phyloP scores from a whole-genome alignment of 2,888 invertebrate genomes.

The Pherbina coryleti region DNA sequence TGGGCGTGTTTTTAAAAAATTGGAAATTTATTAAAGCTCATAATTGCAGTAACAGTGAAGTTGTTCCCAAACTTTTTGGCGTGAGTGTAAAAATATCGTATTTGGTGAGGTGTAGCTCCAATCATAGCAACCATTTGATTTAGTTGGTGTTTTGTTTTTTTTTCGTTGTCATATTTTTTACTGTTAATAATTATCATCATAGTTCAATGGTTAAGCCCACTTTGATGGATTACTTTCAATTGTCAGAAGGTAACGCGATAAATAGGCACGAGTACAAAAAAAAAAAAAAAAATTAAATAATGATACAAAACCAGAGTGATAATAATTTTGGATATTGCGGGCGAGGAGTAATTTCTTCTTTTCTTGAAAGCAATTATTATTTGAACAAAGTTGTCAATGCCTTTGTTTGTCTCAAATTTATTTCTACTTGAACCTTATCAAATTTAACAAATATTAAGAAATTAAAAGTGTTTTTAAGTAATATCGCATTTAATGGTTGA shows the following conservation, averaged over 20 bases:
- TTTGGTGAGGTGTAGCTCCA: no score
- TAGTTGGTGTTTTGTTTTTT: not conserved
- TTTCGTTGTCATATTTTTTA: not conserved
- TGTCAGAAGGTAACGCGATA: slow-evolving; percentile 15
- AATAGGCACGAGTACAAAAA: not conserved
- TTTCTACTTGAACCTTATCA: slow-evolving; percentile 35
- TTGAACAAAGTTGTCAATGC: not conserved
- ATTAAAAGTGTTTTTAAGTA: slow-evolving; percentile 58
- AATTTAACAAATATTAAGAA: slow-evolving; percentile 43
- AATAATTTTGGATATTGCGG: slow-evolving; percentile 33
- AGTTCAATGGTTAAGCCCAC: slow-evolving; percentile 28
- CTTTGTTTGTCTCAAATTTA: no score
- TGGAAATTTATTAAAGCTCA: no score
- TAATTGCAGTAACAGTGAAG: no score
- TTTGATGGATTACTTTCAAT: slow-evolving; percentile 41
- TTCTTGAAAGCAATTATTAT: no score
- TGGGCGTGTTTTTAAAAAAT: no score
- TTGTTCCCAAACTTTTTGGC: no score
- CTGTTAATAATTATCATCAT: not conserved
- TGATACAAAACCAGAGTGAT: not conserved
- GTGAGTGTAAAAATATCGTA: no score
- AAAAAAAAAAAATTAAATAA: not conserved
- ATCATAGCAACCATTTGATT: not conserved
- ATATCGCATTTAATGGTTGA: slow-evolving; percentile 57
- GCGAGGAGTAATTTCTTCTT: not conserved